Evolutionary conservation across 2,888 invertebrate genomes (phyloP), one percentile per base, ranked within the genome.

Genomic region (Tachystola acroxantha): DNA sequence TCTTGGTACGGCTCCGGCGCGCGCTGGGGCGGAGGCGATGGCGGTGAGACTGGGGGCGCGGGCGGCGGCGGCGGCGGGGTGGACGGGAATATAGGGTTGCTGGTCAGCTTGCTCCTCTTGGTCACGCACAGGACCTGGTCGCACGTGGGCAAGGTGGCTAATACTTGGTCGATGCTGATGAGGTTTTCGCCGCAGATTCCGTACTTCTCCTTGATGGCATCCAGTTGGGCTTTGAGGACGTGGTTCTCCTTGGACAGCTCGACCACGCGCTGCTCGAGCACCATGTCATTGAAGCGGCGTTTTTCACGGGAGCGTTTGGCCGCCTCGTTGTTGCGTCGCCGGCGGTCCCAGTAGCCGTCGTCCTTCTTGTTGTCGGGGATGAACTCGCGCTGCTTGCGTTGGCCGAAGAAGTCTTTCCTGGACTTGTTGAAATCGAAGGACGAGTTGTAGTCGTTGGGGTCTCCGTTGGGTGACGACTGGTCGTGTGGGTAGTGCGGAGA

Each of bases 301-400:
- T 98, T 98, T 75, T 98, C 98, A n/a, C 98, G 91, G 4, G 97
- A 97, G 29, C 97, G 88, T 71, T 98, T 97, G 39, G 98, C 98
- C 0, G 98, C 98, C 76, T 98, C 98, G 78, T 99, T 99, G 82
- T 99, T 98, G 41, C 98, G 91, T 45, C 98, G 90, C 39, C 99
- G 90, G 39, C 98, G 91, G 76, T 98, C 97, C 99, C 99, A 98
- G 79, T 98, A 98, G 64, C 95, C 96, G 60, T 97, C 96, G 65
- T 98, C 98, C 72, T 98, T 98, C 74, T 97, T 97, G 79, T 92
- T 95, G 71, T 98, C 98, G 0, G 98, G 98, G 46, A 97, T 98
- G 78, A 98, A 98, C 74, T 98, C 97, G 9, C 98, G 89, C 67
- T 97, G 97, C 69, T 98, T 98, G 58, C 97, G 91, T 62, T 95